Base-by-base conservation (phyloP, 1,140 invertebrate species). In the Conopomorpha cramerella region DNA sequence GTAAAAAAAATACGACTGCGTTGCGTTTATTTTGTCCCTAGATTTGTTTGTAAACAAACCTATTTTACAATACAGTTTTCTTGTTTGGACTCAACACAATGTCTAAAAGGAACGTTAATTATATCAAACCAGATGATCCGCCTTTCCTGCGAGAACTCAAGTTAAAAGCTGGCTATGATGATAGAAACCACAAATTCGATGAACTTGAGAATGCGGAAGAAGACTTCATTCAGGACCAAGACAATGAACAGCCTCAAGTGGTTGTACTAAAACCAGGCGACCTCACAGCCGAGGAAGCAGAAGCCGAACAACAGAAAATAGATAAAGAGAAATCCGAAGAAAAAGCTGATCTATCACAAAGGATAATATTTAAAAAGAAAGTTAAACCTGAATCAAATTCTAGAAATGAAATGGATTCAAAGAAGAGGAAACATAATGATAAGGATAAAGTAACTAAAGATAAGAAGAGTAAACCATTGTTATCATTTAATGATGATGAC, bases 41-140 rank as follows among this genome's bases (percentile, higher is more conserved):
- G n/a, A n/a, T n/a, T n/a, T n/a, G n/a, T n/a, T n/a, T n/a, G n/a
- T n/a, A n/a, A n/a, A n/a, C n/a, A n/a, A n/a, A n/a, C n/a, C n/a
- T n/a, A n/a, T n/a, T n/a, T n/a, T n/a, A n/a, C n/a, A n/a, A n/a
- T n/a, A n/a, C n/a, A n/a, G n/a, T n/a, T n/a, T n/a, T n/a, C n/a
- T n/a, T n/a, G n/a, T n/a, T n/a, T n/a, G n/a, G n/a, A n/a, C n/a
- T n/a, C n/a, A n/a, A n/a, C n/a, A n/a, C n/a, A n/a, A 85, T 85
- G 84, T 84, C 84, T 3, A 74, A 72, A 54, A 52, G 70, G 41
- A 74, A 72, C 39, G 54, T 72, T 8, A 72, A 83, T 14, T 95
- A 85, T 55, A 85, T 86, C 11, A 93, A 92, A 74, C 92, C 92
- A n/a, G 80, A 88, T 43, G 92, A 94, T 64, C 92, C 92, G 6